These are phyloP conservation scores for Drosophila greeni DNA, from an alignment of 2,888 invertebrate genomes.

Conservation along the genomic window DNA sequence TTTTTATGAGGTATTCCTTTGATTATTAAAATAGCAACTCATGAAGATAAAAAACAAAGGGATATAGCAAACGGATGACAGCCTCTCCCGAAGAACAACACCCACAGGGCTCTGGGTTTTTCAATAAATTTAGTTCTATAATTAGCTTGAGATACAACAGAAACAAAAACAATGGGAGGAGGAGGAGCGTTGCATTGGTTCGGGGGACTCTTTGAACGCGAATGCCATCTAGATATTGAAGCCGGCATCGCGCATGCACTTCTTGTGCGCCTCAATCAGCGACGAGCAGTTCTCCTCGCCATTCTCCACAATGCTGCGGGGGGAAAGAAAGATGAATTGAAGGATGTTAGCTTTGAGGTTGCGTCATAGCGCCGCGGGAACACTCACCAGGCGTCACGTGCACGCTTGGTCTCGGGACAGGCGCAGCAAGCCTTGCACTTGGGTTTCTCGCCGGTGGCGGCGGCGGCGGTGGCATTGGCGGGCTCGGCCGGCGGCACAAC, in stretches of 20 bases:
- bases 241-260: constrained; percentile 96
- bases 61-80: background rate
- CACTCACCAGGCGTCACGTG: constrained; percentile 92
- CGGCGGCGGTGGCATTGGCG: constrained; percentile 73
- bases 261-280: constrained; percentile 96
- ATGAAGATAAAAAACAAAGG: background rate
- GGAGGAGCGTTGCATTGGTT: background rate
- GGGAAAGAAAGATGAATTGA: constrained; percentile 74
- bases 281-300: constrained; percentile 94
- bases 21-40: background rate
- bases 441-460: constrained; percentile 80
- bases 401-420: constrained; percentile 96
- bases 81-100: constrained; percentile 17
- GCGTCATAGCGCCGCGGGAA: constrained; percentile 8
- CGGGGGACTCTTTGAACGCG: background rate
- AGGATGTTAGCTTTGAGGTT: constrained; percentile 15
- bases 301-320: constrained; percentile 93
- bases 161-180: constrained; percentile 36
- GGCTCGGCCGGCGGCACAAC: constrained; percentile 40
- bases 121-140: constrained; percentile 60
- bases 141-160: constrained; percentile 62
- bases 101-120: constrained; percentile 31
- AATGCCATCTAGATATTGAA: constrained; percentile 88
- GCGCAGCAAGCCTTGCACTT: constrained; percentile 97
- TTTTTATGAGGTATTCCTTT: background rate